Evolutionary conservation across 1,140 invertebrate species (phyloP).

Genomic region (Ooceraea biroi): DNA sequence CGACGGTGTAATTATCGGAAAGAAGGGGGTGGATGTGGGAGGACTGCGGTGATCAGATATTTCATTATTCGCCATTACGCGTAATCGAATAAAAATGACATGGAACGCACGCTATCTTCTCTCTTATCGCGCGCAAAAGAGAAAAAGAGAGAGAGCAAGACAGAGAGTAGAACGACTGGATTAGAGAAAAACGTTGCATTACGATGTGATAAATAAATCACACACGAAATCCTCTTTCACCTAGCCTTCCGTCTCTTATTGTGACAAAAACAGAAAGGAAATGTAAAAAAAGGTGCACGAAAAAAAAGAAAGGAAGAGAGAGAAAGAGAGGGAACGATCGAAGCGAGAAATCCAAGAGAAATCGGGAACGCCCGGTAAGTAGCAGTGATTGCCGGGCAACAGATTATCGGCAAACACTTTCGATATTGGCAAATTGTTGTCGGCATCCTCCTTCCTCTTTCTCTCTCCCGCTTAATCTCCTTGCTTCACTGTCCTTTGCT

Average conservation of each 20-base stretch:
- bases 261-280: neutral
- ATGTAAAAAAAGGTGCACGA: neutral
- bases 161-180: neutral
- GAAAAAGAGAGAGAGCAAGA: neutral
- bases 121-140: neutral
- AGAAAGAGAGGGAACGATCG: neutral
- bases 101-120: slow-evolving; percentile 9
- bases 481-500: slow-evolving; percentile 58
- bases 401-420: slow-evolving; percentile 79
- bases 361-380: slow-evolving; percentile 60
- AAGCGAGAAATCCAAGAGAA: neutral
- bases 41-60: slow-evolving; percentile 21
- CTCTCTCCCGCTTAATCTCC: slow-evolving; percentile 53
- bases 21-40: neutral
- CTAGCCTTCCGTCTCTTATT: no score
- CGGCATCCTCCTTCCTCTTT: slow-evolving; percentile 62
- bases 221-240: no score
- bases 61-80: slow-evolving; percentile 16
- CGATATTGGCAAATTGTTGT: slow-evolving; percentile 80
- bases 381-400: slow-evolving; percentile 63
- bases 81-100: slow-evolving; percentile 39
- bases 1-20: slow-evolving; percentile 37
- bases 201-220: no score
- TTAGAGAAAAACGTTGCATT: no score
- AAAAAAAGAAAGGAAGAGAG: neutral